phyloP scores from a whole-genome alignment of 1,140 invertebrate species.

The Drosophila ficusphila region DNA sequence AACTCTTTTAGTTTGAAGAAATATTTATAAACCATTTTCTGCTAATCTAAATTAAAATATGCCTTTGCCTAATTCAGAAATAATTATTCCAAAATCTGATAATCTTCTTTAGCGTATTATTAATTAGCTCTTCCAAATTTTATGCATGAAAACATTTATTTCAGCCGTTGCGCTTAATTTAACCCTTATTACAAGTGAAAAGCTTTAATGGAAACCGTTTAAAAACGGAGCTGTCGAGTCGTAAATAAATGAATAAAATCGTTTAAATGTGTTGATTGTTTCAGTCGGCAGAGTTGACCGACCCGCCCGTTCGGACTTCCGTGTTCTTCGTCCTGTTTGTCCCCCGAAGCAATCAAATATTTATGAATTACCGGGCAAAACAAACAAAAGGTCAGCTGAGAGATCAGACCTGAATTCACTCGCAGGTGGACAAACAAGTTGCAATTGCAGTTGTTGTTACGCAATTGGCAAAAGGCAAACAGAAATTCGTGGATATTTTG shows the following conservation, averaged over 20 bases:
- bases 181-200: not conserved
- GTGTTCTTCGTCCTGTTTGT: constrained; percentile 31
- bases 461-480: constrained; percentile 8
- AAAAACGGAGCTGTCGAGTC: constrained; percentile 19
- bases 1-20: too few relatives aligned
- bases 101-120: not conserved
- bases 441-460: constrained; percentile 13
- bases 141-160: not conserved
- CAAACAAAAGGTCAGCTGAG: constrained; percentile 57
- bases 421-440: constrained; percentile 41
- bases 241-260: constrained; percentile 76
- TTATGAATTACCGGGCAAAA: constrained; percentile 44
- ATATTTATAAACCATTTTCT: too few relatives aligned
- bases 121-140: not conserved
- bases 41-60: too few relatives aligned
- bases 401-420: constrained; percentile 23
- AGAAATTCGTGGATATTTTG: constrained; percentile 4
- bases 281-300: constrained; percentile 33
- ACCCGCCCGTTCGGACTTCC: constrained; percentile 3
- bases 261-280: constrained; percentile 77
- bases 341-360: constrained; percentile 54
- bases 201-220: constrained; percentile 47
- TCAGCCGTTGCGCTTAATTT: not conserved
- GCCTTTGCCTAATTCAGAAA: too few relatives aligned
- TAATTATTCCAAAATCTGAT: not conserved